Percentiles rank a stretch among this genome's conserved stretches.
phyloP scores from a whole-genome alignment of 2,113 vertebrate species.

The Gila orcuttii region DNA sequence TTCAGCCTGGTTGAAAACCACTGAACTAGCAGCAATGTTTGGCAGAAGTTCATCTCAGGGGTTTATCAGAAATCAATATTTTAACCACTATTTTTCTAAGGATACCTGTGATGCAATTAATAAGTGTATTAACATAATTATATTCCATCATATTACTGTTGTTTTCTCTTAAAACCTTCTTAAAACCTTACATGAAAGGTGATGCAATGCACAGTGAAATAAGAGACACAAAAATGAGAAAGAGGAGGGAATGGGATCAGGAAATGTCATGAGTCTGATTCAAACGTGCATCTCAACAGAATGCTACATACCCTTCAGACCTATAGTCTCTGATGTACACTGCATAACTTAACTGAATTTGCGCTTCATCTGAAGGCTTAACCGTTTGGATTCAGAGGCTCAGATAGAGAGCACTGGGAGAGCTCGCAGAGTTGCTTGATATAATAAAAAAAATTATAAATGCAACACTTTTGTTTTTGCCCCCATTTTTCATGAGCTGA shows the following conservation, averaged over 20 bases:
- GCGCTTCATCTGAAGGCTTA: neutral
- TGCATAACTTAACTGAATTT: slow-evolving; percentile 27
- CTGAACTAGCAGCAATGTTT: no score
- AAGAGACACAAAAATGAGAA: neutral
- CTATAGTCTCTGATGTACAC: neutral
- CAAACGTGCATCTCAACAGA: neutral
- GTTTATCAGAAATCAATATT: neutral
- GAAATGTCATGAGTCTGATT: neutral
- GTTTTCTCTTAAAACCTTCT: neutral
- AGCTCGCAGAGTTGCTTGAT: slow-evolving; percentile 15
- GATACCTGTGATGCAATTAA: neutral
- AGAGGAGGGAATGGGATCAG: neutral
- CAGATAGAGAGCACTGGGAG: slow-evolving; percentile 23
- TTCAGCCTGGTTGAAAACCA: neutral
- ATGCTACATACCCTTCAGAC: neutral
- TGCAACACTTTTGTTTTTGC: no score
- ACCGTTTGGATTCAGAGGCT: slow-evolving; percentile 27
- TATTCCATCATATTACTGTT: neutral
- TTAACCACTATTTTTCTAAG: neutral
- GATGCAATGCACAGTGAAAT: neutral
- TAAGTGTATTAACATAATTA: neutral
- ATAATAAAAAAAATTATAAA: no score
- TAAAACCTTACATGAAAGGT: neutral
- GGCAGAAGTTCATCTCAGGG: no score
- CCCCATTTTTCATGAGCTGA: no score